phyloP scores from a whole-genome alignment of 1,140 invertebrate genomes.

The Ceratina japonica region DNA sequence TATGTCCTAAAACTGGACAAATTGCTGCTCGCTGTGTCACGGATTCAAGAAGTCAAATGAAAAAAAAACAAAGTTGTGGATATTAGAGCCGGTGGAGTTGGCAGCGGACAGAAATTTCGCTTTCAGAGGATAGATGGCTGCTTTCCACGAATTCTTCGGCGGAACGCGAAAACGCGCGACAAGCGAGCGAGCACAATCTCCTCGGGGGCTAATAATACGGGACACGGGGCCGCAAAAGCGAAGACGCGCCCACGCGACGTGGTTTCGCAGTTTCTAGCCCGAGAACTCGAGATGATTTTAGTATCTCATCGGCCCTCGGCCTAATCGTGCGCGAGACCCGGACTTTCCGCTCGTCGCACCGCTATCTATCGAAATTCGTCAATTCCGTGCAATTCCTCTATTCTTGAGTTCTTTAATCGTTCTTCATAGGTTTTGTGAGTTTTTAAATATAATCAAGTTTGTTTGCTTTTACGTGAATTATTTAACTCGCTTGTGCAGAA shows the following conservation, averaged over 20 bases:
- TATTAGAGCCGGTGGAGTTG: neutral
- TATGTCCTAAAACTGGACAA: neutral
- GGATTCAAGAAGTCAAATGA: neutral
- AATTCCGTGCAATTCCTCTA: too few species aligned
- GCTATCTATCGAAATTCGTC: too few species aligned
- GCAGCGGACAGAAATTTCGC: neutral
- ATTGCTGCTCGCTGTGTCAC: neutral
- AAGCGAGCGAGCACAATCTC: slow-evolving; percentile 42
- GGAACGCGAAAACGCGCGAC: slow-evolving; percentile 46
- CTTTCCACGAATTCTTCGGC: slow-evolving; percentile 48
- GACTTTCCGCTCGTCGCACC: neutral
- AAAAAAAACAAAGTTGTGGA: neutral
- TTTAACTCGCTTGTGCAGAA: too few species aligned
- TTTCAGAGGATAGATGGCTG: neutral
- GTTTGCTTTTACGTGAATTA: too few species aligned
- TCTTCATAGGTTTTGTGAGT: too few species aligned
- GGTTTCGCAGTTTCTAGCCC: slow-evolving; percentile 53
- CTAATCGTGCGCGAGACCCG: slow-evolving; percentile 45
- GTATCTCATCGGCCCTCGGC: slow-evolving; percentile 55
- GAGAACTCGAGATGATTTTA: slow-evolving; percentile 66
- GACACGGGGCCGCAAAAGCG: slow-evolving; percentile 52
- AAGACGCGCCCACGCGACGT: slow-evolving; percentile 64
- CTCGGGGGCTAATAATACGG: slow-evolving; percentile 69
- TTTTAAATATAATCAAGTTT: neutral
- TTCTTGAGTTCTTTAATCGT: too few species aligned